Evolutionary conservation across 1,140 invertebrate species (phyloP), one percentile per base, ranked within the genome.

Genomic region (Planococcus citri): DNA sequence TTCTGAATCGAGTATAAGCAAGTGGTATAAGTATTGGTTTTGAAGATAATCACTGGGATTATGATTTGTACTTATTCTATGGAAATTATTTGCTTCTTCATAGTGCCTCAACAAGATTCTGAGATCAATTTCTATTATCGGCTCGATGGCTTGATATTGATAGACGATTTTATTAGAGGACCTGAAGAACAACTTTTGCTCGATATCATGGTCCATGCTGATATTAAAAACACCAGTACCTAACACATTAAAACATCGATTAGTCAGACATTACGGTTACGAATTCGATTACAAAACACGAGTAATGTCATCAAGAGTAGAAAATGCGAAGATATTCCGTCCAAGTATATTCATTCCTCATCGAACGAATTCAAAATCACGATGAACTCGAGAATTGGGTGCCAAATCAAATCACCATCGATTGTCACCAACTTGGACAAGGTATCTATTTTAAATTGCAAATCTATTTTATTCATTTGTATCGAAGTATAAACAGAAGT

Each of bases 401-500:
- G 1, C 94, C 94, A 27, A 88, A 98, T 83, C 95, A 98, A 76
- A 76, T 98, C 64, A 98, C 95, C 12, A 84, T 97, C 0, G 98
- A 98, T 80, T 84, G 86, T 73, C 98, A 98, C 79, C 74, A 83
- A 69, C 90, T 93, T 70, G 95, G 95, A 12, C 94, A 97, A 84
- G 92, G 91, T 91, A 81, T 72, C 12, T 33, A 33, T 33, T 33
- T 12, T 6, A 33, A 33, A 33, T 33, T 33, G n/a, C n/a, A n/a
- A n/a, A n/a, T n/a, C n/a, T n/a, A n/a, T n/a, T n/a, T n/a, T n/a
- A n/a, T n/a, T n/a, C n/a, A n/a, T 68, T 27, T 61, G 12, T 70
- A 58, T 22, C 38, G 37, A 68, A 3, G 4, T 3, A 20, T 1
- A 68, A 12, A 6, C n/a, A n/a, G 6, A 69, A 29, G 27, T 69